Base-by-base conservation (phyloP, 2,797 vertebrate species). In the Oophaga sylvatica region DNA sequence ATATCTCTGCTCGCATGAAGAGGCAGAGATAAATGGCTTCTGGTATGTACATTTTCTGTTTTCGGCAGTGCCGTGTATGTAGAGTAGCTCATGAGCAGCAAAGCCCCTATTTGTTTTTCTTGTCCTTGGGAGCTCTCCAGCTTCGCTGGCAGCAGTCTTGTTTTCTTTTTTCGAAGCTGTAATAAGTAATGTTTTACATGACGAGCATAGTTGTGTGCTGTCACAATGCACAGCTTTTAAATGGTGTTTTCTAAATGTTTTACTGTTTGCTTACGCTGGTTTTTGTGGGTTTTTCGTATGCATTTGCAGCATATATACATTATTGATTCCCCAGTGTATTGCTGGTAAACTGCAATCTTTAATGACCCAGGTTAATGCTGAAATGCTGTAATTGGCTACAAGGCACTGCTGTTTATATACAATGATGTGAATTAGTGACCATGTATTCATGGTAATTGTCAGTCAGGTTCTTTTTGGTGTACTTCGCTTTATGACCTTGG, bases 161-260 rank as follows among this genome's bases (percentile, higher is more conserved):
- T 60, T 77, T 78, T 83, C 80, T 83, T 71, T 82, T 78, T 83
- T 79, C 70, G 31, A 41, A 45, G n/a, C 80, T 82, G 87, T 78
- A 83, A 87, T 87, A 87, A 83, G 87, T 87, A 87, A 87, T 87
- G 75, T 83, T 87, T 87, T 87, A 87, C 81, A 87, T 83, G 81
- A 78, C 31, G 73, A 83, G 80, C 78, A 80, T 67, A 78, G 62
- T 70, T 87, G 60, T 87, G 73, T 65, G n/a, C 60, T 83, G 87
- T 79, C 81, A n/a, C 73, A 78, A 53, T n/a, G 67, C 62, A 83
- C 60, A 20, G 41, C 45, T 70, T 57, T 22, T 67, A 67, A 78
- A 77, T 71, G 63, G 9, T 75, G 79, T 71, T 65, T 29, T 63
- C 59, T 48, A 35, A 16, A 29, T 77, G 65, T 65, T 59, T 76